phyloP scores from a whole-genome alignment of 2,888 invertebrate genomes.

The Drosophila neonasuta region DNA sequence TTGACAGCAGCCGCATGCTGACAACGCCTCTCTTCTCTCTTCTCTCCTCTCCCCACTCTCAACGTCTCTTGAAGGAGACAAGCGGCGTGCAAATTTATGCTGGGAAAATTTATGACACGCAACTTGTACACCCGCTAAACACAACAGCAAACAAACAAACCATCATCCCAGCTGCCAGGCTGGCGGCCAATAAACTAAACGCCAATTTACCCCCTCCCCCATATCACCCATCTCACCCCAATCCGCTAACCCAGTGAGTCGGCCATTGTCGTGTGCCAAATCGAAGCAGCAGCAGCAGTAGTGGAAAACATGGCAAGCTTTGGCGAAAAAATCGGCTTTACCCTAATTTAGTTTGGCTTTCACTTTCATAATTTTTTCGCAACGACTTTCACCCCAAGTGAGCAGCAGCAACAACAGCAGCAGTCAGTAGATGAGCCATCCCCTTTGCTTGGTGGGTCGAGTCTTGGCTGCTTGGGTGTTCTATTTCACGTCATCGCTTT shows the following conservation, averaged over 20 bases:
- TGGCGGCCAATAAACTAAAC: constrained; percentile 79
- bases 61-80: constrained; percentile 4
- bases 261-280: constrained; percentile 52
- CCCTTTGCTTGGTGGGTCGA: constrained; percentile 22
- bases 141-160: constrained; percentile 59
- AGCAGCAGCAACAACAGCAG: constrained; percentile 58
- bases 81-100: constrained; percentile 75
- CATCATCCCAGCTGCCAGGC: constrained; percentile 34
- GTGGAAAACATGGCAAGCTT: constrained; percentile 37
- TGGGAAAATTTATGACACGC: constrained; percentile 79
- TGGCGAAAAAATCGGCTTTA: constrained; percentile 77
- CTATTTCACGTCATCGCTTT: constrained; percentile 76
- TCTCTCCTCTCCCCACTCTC: not conserved
- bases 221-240: constrained; percentile 18
- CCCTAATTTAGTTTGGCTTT: constrained; percentile 79
- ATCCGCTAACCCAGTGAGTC: constrained; percentile 11
- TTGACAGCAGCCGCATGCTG: constrained; percentile 70
- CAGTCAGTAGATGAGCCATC: constrained; percentile 43
- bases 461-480: constrained; percentile 42
- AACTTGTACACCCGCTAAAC: constrained; percentile 73
- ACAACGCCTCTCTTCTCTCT: constrained; percentile 10
- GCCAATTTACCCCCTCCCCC: constrained; percentile 33
- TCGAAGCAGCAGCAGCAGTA: not conserved
- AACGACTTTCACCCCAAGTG: constrained; percentile 70
- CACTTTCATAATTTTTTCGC: constrained; percentile 74